Evolutionary conservation across 2,797 vertebrate species (phyloP).

Genomic region (Oreochromis mossambicus): DNA sequence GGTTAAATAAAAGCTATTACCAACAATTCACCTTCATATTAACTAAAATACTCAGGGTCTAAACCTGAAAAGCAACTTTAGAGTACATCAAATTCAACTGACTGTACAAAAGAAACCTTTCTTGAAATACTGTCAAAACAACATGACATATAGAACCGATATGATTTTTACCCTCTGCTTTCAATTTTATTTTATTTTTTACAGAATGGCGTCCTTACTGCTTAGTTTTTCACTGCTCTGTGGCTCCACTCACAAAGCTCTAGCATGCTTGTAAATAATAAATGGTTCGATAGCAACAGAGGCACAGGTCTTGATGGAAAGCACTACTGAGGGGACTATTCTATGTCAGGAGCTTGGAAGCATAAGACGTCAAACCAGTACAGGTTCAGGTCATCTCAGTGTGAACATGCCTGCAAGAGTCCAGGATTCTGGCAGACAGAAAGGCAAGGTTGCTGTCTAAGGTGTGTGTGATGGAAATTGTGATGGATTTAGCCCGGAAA

Average conservation of each 20-base stretch:
- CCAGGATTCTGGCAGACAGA: conserved; percentile 5
- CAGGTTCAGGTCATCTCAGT: conserved; percentile 38
- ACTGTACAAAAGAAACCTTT: not conserved
- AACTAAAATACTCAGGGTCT: not conserved
- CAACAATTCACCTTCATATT: not conserved
- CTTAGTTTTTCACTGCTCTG: conserved; percentile 16
- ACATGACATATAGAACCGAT: not conserved
- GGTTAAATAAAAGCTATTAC: not conserved
- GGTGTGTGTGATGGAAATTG: not conserved
- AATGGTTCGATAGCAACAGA: conserved; percentile 24
- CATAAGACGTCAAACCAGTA: conserved; percentile 36
- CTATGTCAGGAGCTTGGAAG: conserved; percentile 4
- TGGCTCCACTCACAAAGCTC: not conserved
- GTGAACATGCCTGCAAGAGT: conserved; percentile 33
- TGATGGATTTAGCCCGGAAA: conserved; percentile 39
- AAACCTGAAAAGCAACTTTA: not conserved
- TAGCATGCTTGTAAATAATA: conserved; percentile 42
- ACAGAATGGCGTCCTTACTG: not conserved
- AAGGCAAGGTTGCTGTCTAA: conserved; percentile 3
- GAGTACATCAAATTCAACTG: not conserved
- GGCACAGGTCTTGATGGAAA: conserved; percentile 7
- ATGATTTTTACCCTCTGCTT: not conserved
- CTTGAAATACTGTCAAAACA: not conserved
- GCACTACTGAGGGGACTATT: not conserved
- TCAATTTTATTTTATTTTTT: not conserved